These are phyloP conservation scores for Trematomus loennbergii DNA, from an alignment of 2,113 vertebrate species.

Conservation along the genomic window DNA sequence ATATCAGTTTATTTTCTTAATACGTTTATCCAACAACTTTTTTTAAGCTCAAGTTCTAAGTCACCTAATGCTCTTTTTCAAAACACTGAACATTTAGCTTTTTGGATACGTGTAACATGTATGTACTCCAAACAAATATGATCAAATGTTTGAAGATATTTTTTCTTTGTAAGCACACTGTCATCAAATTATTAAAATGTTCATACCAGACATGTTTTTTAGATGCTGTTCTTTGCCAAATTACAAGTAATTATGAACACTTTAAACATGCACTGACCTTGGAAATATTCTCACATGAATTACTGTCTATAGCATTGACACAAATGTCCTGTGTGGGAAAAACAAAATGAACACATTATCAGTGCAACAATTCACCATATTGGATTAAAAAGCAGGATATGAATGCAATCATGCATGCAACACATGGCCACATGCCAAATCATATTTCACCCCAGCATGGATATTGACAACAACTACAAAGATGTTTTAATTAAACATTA, in stretches of 20 bases:
- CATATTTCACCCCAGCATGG: slow-evolving; percentile 7
- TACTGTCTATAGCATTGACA: slow-evolving; percentile 7
- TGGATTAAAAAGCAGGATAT: slow-evolving; percentile 44
- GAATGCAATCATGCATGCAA: slow-evolving; percentile 41
- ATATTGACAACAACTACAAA: neutral
- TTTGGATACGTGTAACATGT: neutral
- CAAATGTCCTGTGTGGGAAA: slow-evolving; percentile 8
- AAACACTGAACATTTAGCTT: neutral
- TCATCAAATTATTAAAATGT: neutral
- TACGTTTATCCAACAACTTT: slow-evolving; percentile 50
- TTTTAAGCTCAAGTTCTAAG: neutral
- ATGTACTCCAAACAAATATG: neutral
- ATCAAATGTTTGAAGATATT: too few relatives aligned
- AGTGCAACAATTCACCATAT: slow-evolving; percentile 35
- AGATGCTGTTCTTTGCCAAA: slow-evolving; percentile 6
- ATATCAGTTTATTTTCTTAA: slow-evolving; percentile 31
- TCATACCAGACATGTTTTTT: too few relatives aligned
- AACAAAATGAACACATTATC: slow-evolving; percentile 23
- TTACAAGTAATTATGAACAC: neutral
- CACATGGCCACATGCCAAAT: slow-evolving; percentile 22
- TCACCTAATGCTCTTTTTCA: neutral
- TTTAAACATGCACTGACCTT: slow-evolving; percentile 30
- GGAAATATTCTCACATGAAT: slow-evolving; percentile 27
- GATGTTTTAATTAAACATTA: slow-evolving; percentile 19
- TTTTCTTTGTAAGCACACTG: neutral